Conservation (phyloP, 2,113 vertebrate species). For the Serinus canaria region DNA sequence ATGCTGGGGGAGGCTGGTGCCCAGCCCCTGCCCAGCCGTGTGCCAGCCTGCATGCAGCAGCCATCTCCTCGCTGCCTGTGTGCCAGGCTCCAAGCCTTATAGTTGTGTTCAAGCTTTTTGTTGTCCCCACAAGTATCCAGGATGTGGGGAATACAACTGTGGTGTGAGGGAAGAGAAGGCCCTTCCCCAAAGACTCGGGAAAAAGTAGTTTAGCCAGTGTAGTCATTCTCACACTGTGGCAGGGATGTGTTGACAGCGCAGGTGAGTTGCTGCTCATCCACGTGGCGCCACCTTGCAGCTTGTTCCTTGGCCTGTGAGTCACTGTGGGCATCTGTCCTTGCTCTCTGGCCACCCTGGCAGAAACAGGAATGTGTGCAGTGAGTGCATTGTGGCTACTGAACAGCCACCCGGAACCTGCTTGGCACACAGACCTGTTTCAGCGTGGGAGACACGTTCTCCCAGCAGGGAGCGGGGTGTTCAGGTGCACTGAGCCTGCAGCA, state of each 20-base stretch:
- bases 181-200: neutral
- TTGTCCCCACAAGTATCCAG: neutral
- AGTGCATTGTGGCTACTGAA: neutral
- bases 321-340: accelerated
- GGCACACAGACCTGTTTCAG: neutral
- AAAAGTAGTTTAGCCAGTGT: neutral
- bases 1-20: neutral
- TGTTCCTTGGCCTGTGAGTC: accelerated
- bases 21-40: accelerated
- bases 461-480: neutral
- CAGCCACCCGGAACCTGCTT: neutral
- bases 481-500: neutral
- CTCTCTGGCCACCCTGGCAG: neutral
- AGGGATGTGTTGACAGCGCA: neutral
- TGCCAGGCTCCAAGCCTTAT: neutral
- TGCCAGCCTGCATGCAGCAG: neutral
- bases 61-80: accelerated
- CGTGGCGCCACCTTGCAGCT: neutral
- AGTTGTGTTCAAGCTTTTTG: neutral
- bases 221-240: neutral
- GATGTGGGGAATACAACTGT: neutral
- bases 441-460: neutral
- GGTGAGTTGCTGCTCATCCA: neutral
- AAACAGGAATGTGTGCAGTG: accelerated
- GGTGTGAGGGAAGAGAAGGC: neutral